phyloP scores from a whole-genome alignment of 2,797 vertebrate species.

The Crenuchus spilurus region DNA sequence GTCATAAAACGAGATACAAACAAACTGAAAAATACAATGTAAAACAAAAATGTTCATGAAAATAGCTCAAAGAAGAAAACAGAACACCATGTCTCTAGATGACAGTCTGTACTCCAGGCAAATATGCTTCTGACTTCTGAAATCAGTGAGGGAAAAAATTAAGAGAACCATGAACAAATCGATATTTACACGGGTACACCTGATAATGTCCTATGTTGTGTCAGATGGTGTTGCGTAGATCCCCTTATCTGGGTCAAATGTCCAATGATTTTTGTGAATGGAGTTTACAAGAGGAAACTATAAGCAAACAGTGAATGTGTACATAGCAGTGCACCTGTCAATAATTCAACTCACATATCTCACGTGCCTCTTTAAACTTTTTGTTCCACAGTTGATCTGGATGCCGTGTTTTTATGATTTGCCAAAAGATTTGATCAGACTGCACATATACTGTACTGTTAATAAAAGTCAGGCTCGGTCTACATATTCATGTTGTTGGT shows the following conservation, averaged over 20 bases:
- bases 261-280: constrained; percentile 50
- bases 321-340: constrained; percentile 25
- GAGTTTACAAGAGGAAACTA: constrained; percentile 24
- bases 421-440: no score
- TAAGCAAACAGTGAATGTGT: constrained; percentile 43
- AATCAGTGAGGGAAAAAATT: neutral
- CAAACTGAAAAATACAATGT: neutral
- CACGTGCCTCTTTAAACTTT: neutral
- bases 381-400: no score
- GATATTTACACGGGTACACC: constrained; percentile 37
- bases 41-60: neutral
- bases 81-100: neutral
- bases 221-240: constrained; percentile 25
- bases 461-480: no score
- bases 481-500: no score
- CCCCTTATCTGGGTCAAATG: constrained; percentile 49
- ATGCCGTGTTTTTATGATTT: no score
- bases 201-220: constrained; percentile 24
- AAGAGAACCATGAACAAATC: neutral
- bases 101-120: neutral
- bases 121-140: neutral
- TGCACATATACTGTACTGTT: no score
- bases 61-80: constrained; percentile 9
- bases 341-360: neutral
- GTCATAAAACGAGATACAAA: neutral